Evolutionary conservation across 2,888 invertebrate species (phyloP), one percentile per base, ranked within the genome.

Genomic region (Orchesella flavescens): DNA sequence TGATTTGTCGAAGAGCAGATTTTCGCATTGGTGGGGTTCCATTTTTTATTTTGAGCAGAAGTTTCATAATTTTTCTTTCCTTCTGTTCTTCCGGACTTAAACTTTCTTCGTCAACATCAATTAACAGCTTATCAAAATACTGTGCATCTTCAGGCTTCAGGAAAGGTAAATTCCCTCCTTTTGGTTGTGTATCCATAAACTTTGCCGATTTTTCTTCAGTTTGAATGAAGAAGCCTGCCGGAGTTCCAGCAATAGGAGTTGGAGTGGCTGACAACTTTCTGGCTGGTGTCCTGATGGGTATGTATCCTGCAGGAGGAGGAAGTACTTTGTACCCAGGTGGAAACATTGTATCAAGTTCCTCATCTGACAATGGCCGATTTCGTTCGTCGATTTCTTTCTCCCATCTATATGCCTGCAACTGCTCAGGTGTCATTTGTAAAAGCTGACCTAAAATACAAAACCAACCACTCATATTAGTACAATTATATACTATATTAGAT

Each of bases 111-210:
- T 99, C 99, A 43, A 99, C 98, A 90, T 99, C 99, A 76, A 97
- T 94, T 87, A 99, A 92, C 86, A 99, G 92, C 91, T 99, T 99
- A 91, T 99, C 99, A 91, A 99, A 99, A 91, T 99, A 99, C 91
- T 99, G 99, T 65, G 99, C 98, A 91, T 98, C 98, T 91, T 99
- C 99, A 0, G 99, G 99, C 91, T 99, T 99, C 94, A 99, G 96
- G 90, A 99, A 97, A 17, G 99, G 99, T 88, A 99, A 92, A 91
- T 99, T 99, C 0, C 95, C 95, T 55, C 92, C 93, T 91, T 98
- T 98, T 0, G 99, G 99, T 91, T 99, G 99, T 90, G 97, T 97
- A 90, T 99, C 99, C 89, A 97, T 94, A 90, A 95, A 95, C 89
- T 96, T 96, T 0, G 94, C 93, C 72, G 93, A 93, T 90, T 94